Evolutionary conservation across 2,797 vertebrate genomes (phyloP), one percentile per base, ranked within the genome.

Genomic region (Alfaro cultratus): DNA sequence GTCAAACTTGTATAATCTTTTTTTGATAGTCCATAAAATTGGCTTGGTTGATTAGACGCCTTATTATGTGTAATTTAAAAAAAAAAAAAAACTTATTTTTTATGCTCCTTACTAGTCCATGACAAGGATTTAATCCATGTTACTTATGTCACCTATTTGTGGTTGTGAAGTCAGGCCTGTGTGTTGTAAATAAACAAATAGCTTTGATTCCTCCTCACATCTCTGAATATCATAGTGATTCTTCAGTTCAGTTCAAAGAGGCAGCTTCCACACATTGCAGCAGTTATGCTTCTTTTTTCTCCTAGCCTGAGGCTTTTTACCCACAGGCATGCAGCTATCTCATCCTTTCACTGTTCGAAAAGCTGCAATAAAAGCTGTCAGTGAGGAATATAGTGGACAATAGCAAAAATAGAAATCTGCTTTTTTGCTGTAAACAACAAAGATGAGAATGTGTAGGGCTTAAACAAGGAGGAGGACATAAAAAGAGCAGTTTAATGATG

Each of bases 221-320:
- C 49, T 76, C 39, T 71, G 13, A 75, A 57, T 46, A 82, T 72
- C 10, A 4, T 78, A 80, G 60, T 34, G 55, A 29, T 62, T 82
- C 77, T 82, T 85, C 34, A 57, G 49, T 36, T 80, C 23, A 79
- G 51, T 71, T 78, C 72, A 85, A 86, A 83, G 55, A 49, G 36
- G 80, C 77, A 83, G 75, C 76, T 90, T 85, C 83, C 16, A 43
- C 64, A 57, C 46, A 46, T 16, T 49, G 60, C 72, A 79, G 39
- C 43, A 62, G 51, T 83, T 73, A 74, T 74, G 55, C 60, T 68
- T 73, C 36, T 60, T 1, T 34, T 49, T 78, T 31, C 46, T 80
- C 68, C 79, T 76, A 79, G 80, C 85, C 79, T 29, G 72, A 83
- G 85, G 86, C 81, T 73, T 89, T 87, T 79, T 83, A 86, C 86